Conservation (phyloP, 1,140 invertebrate genomes). For the Gryllus bimaculatus region DNA sequence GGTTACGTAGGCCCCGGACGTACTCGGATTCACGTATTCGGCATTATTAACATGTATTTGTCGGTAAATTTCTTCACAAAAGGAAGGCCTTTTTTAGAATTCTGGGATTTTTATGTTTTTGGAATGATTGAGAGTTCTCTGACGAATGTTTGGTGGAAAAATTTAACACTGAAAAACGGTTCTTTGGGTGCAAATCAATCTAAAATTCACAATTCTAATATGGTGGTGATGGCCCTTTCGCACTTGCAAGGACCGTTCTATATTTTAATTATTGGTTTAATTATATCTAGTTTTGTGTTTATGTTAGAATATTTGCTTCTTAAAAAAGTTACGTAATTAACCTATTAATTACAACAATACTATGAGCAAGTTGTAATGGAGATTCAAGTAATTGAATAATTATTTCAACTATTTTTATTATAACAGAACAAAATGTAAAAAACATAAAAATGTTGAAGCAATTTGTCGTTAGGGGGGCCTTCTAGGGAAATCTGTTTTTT, state of each 20-base stretch:
- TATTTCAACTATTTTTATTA: too few relatives aligned
- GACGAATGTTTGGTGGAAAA: not conserved
- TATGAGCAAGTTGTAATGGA: too few relatives aligned
- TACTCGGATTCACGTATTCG: not conserved
- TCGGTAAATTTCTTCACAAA: not conserved
- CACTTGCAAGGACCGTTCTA: not conserved
- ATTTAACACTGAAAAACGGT: not conserved
- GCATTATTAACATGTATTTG: not conserved
- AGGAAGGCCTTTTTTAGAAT: not conserved
- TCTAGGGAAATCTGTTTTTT: too few relatives aligned
- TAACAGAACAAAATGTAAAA: too few relatives aligned
- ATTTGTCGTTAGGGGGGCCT: too few relatives aligned
- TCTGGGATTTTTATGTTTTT: not conserved
- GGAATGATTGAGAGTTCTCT: not conserved
- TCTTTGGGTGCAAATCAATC: not conserved
- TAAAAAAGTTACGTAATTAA: too few relatives aligned
- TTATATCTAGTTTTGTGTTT: not conserved
- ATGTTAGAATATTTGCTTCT: not conserved
- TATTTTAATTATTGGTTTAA: not conserved
- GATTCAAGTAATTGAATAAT: too few relatives aligned
- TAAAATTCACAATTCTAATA: not conserved
- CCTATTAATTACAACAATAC: too few relatives aligned
- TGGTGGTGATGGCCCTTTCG: not conserved
- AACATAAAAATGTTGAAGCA: too few relatives aligned
- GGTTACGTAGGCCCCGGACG: not conserved